Base-by-base conservation (phyloP, 2,113 vertebrate genomes). In the Embiotoca jacksoni region DNA sequence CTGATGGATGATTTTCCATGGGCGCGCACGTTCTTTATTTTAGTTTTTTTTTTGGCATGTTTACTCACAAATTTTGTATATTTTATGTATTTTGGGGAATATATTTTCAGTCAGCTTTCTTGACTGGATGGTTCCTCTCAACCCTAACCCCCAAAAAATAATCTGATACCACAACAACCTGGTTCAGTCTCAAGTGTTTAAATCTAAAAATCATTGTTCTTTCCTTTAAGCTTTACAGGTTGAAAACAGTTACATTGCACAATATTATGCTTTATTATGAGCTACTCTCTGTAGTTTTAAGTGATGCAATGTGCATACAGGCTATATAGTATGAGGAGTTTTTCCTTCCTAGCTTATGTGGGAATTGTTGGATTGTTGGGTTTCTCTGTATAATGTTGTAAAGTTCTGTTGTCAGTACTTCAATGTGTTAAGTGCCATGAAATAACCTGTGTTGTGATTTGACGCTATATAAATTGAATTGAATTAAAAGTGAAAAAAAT, bases 1-100 rank as follows among this genome's bases (percentile, higher is more conserved):
- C 30, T 72, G n/a, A 56, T 37, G 41, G 52, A 70, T 50, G 50
- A 73, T 63, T 72, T 83, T 75, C 64, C 39, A 72, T 37, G 49
- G 66, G 52, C 31, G 54, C 68, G n/a, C 14, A 58, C 9, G 62
- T 15, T 10, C 65, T 62, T 64, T 31, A n/a, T 33, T 16, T 53
- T 68, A 2, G 41, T 47, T 69, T 83, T 23, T 23, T 23, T 23
- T 23, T 56, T n/a, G 3, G 11, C 66, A 36, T 11, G n/a, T 39
- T 13, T 11, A 33, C 15, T 33, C 6, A 31, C 37, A 76, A 5
- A 55, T 60, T 64, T 69, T 56, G 5, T 6, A 44, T 66, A 57
- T 53, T 70, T 69, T 6, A 50, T 63, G 32, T 13, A 31, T 66
- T 72, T 72, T 59, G 8, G 16, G 59, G 0, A 31, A 53, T 3